Conservation (phyloP, 1,140 invertebrate genomes). For the Heliconius himera region DNA sequence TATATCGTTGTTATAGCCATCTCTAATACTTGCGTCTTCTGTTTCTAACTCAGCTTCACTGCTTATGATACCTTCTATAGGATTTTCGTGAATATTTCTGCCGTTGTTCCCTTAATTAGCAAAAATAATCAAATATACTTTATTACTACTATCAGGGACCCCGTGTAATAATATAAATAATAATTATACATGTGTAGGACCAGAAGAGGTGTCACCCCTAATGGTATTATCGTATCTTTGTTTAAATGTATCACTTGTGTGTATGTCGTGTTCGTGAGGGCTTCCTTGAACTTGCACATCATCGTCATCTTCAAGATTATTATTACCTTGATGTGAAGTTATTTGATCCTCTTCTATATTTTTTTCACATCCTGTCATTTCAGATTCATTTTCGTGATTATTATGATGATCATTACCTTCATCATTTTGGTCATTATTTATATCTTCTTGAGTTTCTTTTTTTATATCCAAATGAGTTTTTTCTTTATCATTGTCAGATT, state of each 20-base stretch:
- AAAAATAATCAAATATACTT: constrained; percentile 79
- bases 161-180: constrained; percentile 53
- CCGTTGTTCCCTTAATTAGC: constrained; percentile 78
- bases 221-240: constrained; percentile 70
- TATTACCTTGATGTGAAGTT: constrained; percentile 63
- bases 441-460: constrained; percentile 32
- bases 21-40: constrained; percentile 80
- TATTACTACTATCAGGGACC: constrained; percentile 69
- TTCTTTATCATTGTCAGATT: constrained; percentile 29
- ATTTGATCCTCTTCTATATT: constrained; percentile 42
- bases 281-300: constrained; percentile 74
- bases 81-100: constrained; percentile 76
- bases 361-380: constrained; percentile 18
- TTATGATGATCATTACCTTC: constrained; percentile 28
- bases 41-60: constrained; percentile 84
- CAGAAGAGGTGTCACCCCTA: constrained; percentile 73
- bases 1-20: constrained; percentile 64
- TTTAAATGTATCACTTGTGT: constrained; percentile 62
- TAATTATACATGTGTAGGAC: constrained; percentile 67
- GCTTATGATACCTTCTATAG: constrained; percentile 85
- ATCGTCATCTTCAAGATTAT: constrained; percentile 73
- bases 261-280: constrained; percentile 68
- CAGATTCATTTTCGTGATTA: not conserved
- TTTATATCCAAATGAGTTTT: constrained; percentile 32
- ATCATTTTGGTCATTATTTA: constrained; percentile 27